Percentiles rank a stretch among this genome's conserved stretches.
phyloP scores from a whole-genome alignment of 2,888 invertebrate species.

The Ctenicera cuprea region DNA sequence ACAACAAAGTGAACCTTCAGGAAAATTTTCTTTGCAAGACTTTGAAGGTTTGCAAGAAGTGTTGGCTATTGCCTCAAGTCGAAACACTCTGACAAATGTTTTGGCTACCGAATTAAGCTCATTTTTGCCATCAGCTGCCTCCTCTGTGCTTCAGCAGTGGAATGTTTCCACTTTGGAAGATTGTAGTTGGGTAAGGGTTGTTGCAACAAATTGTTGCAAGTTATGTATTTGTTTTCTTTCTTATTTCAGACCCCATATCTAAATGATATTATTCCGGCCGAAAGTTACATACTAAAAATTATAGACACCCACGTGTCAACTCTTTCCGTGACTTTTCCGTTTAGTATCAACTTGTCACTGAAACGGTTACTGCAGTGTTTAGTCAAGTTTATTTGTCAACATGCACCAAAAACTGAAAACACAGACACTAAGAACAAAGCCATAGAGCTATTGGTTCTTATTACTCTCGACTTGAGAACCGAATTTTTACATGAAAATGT shows the following conservation, averaged over 20 bases:
- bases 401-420: slow-evolving; percentile 78
- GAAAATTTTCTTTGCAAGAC: slow-evolving; percentile 72
- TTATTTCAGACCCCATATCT: slow-evolving; percentile 80
- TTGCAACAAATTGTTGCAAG: too few relatives aligned
- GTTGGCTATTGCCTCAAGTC: slow-evolving; percentile 71
- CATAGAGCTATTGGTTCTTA: slow-evolving; percentile 82
- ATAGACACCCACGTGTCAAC: slow-evolving; percentile 81
- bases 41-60: slow-evolving; percentile 71
- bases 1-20: slow-evolving; percentile 68
- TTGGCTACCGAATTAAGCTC: slow-evolving; percentile 74
- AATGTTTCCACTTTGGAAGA: slow-evolving; percentile 75
- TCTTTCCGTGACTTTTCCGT: slow-evolving; percentile 77
- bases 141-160: slow-evolving; percentile 79
- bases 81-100: slow-evolving; percentile 67
- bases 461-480: slow-evolving; percentile 85
- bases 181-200: slow-evolving; percentile 75
- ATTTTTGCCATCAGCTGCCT: slow-evolving; percentile 75
- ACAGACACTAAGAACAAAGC: slow-evolving; percentile 79
- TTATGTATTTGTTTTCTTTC: too few relatives aligned
- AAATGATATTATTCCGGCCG: slow-evolving; percentile 87
- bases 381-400: slow-evolving; percentile 79
- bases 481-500: slow-evolving; percentile 82
- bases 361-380: slow-evolving; percentile 80
- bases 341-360: slow-evolving; percentile 78
- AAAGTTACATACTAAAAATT: slow-evolving; percentile 87